A percentile compares a stretch with the other conserved stretches of the same genome.
Conservation (phyloP, 2,888 invertebrate species). For the Drosophila testacea region DNA sequence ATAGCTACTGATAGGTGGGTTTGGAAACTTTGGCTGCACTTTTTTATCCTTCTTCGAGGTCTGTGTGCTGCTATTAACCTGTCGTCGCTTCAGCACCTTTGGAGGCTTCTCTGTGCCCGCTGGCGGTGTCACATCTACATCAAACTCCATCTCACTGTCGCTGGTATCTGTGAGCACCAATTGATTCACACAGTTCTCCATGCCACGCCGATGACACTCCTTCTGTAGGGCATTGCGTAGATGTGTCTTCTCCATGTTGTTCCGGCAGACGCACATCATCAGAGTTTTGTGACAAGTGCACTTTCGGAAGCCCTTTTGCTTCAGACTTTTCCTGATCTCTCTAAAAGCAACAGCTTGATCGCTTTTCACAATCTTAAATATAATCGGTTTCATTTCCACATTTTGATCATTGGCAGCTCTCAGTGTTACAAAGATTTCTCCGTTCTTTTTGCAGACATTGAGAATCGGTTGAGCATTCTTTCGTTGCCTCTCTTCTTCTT, state of each 20-base stretch:
- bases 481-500: constrained; percentile 21
- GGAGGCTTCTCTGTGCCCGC: constrained; percentile 87
- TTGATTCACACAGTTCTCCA: constrained; percentile 68
- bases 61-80: constrained; percentile 87
- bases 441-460: constrained; percentile 88
- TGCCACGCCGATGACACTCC: constrained; percentile 79
- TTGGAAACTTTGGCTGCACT: constrained; percentile 62
- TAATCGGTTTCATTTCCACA: constrained; percentile 88
- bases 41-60: constrained; percentile 86
- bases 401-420: constrained; percentile 88
- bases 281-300: constrained; percentile 86
- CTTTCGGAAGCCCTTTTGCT: constrained; percentile 86
- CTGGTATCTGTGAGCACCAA: constrained; percentile 82
- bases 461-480: constrained; percentile 86
- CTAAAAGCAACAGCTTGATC: constrained; percentile 85
- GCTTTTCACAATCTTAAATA: constrained; percentile 89
- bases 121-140: constrained; percentile 90
- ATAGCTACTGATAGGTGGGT: constrained; percentile 55
- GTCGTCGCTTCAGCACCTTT: constrained; percentile 84
- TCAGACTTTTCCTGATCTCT: constrained; percentile 86
- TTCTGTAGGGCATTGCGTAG: constrained; percentile 86
- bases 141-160: constrained; percentile 88
- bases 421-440: constrained; percentile 88
- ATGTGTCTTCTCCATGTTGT: constrained; percentile 84
- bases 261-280: constrained; percentile 77